Evolutionary conservation across 2,888 invertebrate genomes (phyloP).

Genomic region (Drosophila pseudotalamancana): DNA sequence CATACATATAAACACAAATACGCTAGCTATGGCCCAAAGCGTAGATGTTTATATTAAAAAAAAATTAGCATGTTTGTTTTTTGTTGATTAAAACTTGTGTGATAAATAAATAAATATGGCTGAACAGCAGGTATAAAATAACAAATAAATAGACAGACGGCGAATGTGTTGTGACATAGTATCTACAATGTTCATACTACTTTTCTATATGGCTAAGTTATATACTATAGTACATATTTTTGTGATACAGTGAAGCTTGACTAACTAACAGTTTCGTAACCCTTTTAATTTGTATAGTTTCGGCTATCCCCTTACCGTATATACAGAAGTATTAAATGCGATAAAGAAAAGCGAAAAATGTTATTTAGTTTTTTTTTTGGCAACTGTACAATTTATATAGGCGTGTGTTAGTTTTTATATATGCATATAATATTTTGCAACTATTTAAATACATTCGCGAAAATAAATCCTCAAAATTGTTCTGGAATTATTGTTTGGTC

Average conservation of each 20-base stretch:
- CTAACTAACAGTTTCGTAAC: too few species aligned
- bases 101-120: constrained; percentile 51
- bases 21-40: not conserved
- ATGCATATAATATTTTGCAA: constrained; percentile 12
- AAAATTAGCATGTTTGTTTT: constrained; percentile 66
- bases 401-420: constrained; percentile 48
- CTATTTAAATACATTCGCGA: constrained; percentile 21
- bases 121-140: constrained; percentile 40
- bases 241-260: too few species aligned
- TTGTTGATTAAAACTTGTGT: constrained; percentile 50
- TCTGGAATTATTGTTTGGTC: constrained; percentile 32
- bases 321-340: constrained; percentile 20
- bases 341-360: constrained; percentile 38
- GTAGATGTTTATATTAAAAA: constrained; percentile 39
- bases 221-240: too few species aligned
- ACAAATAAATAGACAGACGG: constrained; percentile 35
- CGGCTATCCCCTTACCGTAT: not conserved
- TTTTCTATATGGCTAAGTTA: not conserved
- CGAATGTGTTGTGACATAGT: constrained; percentile 22
- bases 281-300: too few species aligned
- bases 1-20: not conserved
- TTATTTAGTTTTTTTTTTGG: constrained; percentile 52
- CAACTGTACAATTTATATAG: constrained; percentile 68
- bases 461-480: constrained; percentile 16
- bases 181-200: not conserved